These are phyloP conservation scores for Listronotus oregonensis DNA, from an alignment of 1,140 invertebrate genomes.

Conservation along the genomic window DNA sequence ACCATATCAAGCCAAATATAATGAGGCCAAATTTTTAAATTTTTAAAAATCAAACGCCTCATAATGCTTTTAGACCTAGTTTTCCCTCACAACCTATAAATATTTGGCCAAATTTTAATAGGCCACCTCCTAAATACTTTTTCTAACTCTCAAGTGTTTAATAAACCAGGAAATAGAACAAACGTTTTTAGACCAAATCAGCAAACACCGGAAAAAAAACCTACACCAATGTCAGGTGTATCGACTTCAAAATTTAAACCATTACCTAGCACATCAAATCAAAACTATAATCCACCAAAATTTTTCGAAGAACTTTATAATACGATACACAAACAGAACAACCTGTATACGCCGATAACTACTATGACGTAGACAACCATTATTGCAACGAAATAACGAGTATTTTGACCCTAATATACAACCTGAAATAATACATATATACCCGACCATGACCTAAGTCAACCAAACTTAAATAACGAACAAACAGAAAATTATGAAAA, in stretches of 20 bases:
- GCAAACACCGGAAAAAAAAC: not conserved
- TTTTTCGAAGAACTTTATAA: constrained; percentile 15
- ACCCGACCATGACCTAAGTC: too few species aligned
- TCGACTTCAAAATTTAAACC: not conserved
- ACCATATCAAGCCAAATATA: too few species aligned
- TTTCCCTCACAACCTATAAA: not conserved
- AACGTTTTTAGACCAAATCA: constrained; percentile 21
- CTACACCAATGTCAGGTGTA: constrained; percentile 2
- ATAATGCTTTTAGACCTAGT: not conserved
- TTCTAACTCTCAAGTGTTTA: not conserved
- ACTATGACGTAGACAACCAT: not conserved
- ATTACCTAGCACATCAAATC: not conserved
- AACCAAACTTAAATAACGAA: not conserved
- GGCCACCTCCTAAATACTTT: not conserved
- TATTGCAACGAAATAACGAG: not conserved
- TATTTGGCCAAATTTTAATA: not conserved
- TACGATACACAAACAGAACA: not conserved
- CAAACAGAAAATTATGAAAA: not conserved
- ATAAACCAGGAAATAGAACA: not conserved
- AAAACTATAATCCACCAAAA: constrained; percentile 3
- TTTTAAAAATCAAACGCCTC: not conserved
- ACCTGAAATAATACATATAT: too few species aligned
- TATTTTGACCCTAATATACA: not conserved
- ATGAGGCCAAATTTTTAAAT: not conserved
- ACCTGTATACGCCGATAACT: not conserved